Conservation (phyloP, 1,140 invertebrate genomes). For the Maniola jurtina region DNA sequence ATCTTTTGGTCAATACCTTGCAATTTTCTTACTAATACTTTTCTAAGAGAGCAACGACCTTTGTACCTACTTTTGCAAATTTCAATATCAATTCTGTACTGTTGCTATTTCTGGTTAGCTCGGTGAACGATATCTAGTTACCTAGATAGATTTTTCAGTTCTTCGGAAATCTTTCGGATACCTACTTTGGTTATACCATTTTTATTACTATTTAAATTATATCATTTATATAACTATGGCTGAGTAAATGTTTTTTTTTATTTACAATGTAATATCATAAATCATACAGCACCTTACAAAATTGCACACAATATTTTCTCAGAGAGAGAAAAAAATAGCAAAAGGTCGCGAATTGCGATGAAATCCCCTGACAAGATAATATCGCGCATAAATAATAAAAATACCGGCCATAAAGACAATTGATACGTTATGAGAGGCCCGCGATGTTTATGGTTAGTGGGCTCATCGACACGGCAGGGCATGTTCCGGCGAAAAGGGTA, state of each 20-base stretch:
- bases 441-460: conserved; percentile 59
- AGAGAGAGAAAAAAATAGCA: conserved; percentile 20
- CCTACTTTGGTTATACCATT: too few relatives aligned
- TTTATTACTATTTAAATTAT: too few relatives aligned
- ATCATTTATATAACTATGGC: too few relatives aligned
- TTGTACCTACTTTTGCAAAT: neutral
- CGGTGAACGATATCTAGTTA: neutral
- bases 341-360: conserved; percentile 31
- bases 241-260: neutral
- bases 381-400: conserved; percentile 52
- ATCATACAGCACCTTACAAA: neutral
- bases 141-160: too few relatives aligned
- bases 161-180: too few relatives aligned
- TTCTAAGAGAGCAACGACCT: neutral
- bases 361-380: conserved; percentile 33
- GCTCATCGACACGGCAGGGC: conserved; percentile 49
- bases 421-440: conserved; percentile 59
- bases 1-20: neutral
- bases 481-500: conserved; percentile 21
- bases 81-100: too few relatives aligned
- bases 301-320: neutral
- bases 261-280: neutral
- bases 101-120: too few relatives aligned
- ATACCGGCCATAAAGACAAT: conserved; percentile 47
- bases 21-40: conserved; percentile 6